These are phyloP conservation scores for Plestiodon gilberti DNA, from an alignment of 2,113 vertebrate species.

Conservation along the genomic window DNA sequence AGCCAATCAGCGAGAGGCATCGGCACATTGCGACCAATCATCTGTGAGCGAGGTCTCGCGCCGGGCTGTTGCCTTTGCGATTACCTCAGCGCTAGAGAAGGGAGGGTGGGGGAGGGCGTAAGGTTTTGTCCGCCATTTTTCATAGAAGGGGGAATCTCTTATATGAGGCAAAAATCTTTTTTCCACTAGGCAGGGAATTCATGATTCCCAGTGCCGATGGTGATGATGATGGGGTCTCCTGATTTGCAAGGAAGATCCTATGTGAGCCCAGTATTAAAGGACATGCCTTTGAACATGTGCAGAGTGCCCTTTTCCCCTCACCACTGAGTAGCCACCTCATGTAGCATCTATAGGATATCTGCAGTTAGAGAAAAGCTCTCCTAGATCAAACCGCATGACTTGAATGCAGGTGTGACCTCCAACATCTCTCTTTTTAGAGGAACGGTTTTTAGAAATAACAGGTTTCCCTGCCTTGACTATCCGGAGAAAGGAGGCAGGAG, in stretches of 20 bases:
- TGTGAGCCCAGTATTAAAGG: neutral
- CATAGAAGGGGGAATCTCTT: too few relatives aligned
- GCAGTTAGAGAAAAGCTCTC: too few relatives aligned
- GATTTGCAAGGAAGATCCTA: neutral
- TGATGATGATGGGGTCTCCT: too few relatives aligned
- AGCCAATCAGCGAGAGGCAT: neutral
- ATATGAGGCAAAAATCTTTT: neutral
- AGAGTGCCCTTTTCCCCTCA: neutral
- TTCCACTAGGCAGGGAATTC: neutral
- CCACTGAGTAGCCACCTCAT: neutral
- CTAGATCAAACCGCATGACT: too few relatives aligned
- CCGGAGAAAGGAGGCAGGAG: too few relatives aligned
- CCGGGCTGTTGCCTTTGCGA: too few relatives aligned
- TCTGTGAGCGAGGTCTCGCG: neutral
- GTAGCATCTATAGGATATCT: too few relatives aligned
- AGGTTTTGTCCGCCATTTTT: neutral
- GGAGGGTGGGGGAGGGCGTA: too few relatives aligned
- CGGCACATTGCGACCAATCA: neutral
- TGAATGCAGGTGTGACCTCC: too few relatives aligned
- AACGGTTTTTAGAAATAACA: too few relatives aligned
- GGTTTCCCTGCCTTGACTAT: too few relatives aligned
- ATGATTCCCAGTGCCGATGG: neutral
- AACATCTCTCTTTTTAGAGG: too few relatives aligned
- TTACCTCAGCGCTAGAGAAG: neutral
- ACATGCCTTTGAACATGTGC: neutral